Evolutionary conservation across 64 coral and sea anemone species (phyloP).

Genomic region (Catalaphyllia jardinei): DNA sequence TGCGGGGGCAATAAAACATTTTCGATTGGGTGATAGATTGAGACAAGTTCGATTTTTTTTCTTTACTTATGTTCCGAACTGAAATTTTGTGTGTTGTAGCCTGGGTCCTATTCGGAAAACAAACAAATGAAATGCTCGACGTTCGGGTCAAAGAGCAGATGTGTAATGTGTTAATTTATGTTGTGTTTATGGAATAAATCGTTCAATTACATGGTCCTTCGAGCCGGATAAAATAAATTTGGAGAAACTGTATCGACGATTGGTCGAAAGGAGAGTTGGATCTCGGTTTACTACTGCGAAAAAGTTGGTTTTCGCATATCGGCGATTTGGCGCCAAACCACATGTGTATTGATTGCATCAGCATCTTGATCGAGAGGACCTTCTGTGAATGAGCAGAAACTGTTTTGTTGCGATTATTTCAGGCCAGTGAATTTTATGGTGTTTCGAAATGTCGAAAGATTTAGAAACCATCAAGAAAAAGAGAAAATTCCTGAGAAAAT

Average conservation of each 20-base stretch:
- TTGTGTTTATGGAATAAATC: too few relatives aligned
- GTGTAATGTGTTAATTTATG: too few relatives aligned
- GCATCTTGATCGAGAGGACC: background rate
- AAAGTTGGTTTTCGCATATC: background rate
- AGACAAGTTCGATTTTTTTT: too few relatives aligned
- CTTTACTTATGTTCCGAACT: too few relatives aligned
- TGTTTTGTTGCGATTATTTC: background rate
- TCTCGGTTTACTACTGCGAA: background rate
- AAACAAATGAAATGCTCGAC: too few relatives aligned
- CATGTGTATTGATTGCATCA: constrained; percentile 4
- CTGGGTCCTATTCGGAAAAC: too few relatives aligned
- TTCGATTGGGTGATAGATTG: too few relatives aligned
- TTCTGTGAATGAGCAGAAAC: background rate
- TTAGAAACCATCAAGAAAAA: background rate
- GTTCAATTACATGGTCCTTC: too few relatives aligned
- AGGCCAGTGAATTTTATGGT: background rate
- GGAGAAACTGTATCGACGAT: background rate
- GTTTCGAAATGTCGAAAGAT: background rate
- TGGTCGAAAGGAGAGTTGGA: constrained; percentile 8
- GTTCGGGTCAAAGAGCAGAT: too few relatives aligned
- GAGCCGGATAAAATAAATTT: too few relatives aligned
- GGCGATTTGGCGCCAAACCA: background rate
- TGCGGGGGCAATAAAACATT: too few relatives aligned
- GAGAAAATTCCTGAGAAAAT: background rate
- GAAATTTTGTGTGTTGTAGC: too few relatives aligned